Conservation (phyloP, 1,140 invertebrate genomes). For the Hydropsyche tenuis region DNA sequence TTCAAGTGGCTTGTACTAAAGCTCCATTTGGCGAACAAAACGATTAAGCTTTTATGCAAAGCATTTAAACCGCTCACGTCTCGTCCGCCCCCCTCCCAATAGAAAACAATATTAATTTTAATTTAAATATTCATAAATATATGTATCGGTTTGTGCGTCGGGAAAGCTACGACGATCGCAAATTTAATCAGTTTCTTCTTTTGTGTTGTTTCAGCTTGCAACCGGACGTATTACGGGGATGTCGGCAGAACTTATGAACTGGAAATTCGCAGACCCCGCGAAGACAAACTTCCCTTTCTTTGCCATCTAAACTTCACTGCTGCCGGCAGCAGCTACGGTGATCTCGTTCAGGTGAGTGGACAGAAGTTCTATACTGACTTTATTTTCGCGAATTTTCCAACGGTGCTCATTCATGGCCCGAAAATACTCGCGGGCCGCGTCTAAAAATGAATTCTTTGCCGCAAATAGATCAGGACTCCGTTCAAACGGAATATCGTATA, state of each 20-base stretch:
- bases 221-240: constrained; percentile 81
- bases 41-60: constrained; percentile 29
- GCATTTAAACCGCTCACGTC: constrained; percentile 13
- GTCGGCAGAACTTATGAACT: constrained; percentile 79
- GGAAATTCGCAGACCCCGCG: constrained; percentile 74
- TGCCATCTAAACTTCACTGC: constrained; percentile 83
- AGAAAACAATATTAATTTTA: constrained; percentile 14
- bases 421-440: too few species aligned
- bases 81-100: too few species aligned
- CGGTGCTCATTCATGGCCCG: too few species aligned
- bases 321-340: constrained; percentile 72
- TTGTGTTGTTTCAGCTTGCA: constrained; percentile 72
- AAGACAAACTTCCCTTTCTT: constrained; percentile 76
- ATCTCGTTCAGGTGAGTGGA: constrained; percentile 75
- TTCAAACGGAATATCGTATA: constrained; percentile 6
- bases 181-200: constrained; percentile 48
- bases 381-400: too few species aligned
- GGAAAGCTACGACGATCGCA: background rate
- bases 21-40: constrained; percentile 18
- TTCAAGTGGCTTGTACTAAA: constrained; percentile 13
- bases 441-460: too few species aligned
- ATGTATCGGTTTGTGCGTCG: background rate
- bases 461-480: background rate
- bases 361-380: background rate
- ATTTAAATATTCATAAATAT: constrained; percentile 21